Evolutionary conservation across 2,888 invertebrate genomes (phyloP).

Genomic region (Metallyticus violacea): DNA sequence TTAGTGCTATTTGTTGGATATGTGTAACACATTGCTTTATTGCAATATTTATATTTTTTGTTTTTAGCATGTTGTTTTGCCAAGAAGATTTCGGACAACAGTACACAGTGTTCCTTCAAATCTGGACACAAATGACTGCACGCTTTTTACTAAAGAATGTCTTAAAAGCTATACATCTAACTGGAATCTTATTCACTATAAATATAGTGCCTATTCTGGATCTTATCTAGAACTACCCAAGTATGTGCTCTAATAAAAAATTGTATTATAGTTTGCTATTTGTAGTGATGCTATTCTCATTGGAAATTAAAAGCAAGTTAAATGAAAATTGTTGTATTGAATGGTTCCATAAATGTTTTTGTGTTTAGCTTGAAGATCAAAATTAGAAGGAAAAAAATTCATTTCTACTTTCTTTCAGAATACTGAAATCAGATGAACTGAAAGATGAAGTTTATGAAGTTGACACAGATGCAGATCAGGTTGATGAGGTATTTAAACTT

Average conservation of each 20-base stretch:
- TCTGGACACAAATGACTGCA: slow-evolving; percentile 52
- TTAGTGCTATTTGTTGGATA: background rate
- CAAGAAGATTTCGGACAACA: slow-evolving; percentile 76
- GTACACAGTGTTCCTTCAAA: slow-evolving; percentile 59
- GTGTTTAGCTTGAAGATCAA: background rate
- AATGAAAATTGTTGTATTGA: background rate
- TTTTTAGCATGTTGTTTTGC: slow-evolving; percentile 72
- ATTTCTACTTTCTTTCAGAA: slow-evolving; percentile 39
- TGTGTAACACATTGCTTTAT: background rate
- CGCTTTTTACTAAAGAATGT: slow-evolving; percentile 65
- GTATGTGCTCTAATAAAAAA: slow-evolving; percentile 46
- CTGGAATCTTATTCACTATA: slow-evolving; percentile 88
- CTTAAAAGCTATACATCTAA: slow-evolving; percentile 77
- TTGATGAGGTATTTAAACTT: slow-evolving; percentile 75
- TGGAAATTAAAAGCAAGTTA: background rate
- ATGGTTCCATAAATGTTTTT: background rate
- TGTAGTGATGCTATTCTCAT: slow-evolving; percentile 40
- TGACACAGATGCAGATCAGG: slow-evolving; percentile 79
- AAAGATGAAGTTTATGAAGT: slow-evolving; percentile 86
- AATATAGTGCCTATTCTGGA: slow-evolving; percentile 85
- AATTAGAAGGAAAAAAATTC: background rate
- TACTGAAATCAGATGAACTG: slow-evolving; percentile 56
- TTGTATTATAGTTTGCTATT: slow-evolving; percentile 1
- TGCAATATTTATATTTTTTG: background rate
- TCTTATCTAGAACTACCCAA: slow-evolving; percentile 83